Evolutionary conservation across 2,113 vertebrate genomes (phyloP), one percentile per base, ranked within the genome.

Genomic region (Heterotilapia buettikoferi): DNA sequence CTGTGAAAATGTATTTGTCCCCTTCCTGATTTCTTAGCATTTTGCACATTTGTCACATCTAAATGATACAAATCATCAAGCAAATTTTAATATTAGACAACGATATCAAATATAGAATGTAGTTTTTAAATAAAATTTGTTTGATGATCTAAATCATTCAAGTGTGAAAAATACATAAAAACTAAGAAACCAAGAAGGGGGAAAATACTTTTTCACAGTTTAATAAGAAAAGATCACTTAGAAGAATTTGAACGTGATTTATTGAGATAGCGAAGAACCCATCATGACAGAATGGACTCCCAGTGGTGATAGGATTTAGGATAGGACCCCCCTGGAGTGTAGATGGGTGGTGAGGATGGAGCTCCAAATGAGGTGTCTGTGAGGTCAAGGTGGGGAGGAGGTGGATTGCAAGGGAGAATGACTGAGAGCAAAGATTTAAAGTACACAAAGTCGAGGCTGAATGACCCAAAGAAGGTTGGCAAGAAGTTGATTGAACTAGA

Each of bases 371-470:
- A 66, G 61, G 9, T n/a, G 9, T 63, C 59, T 63, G 31, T 63
- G 31, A 66, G 61, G 12, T n/a, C 18, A 33, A 38, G 31, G 18
- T 66, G 31, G 31, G 31, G 61, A 66, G 31, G 10, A 36, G 18
- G 61, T 38, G 59, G 61, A 66, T 66, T n/a, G 4, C 9, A 63
- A n/a, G 31, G 19, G 33, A 54, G n/a, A 6, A 21, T 21, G 52
- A 21, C n/a, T 6, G 5, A 11, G n/a, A 21, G 52, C n/a, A 54
- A 54, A 54, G 9, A 66, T 66, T 38, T 38, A 5, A 66, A 66
- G 2, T 0, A 66, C 1, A 66, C 31, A 66, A 66, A n/a, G 0
- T 66, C 33, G 12, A 66, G 61, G 19, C 33, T 66, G 33, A 66
- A 38, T 66, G 61, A n/a, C 61, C 61, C 31, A 66, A 66, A 38